Percentiles rank a stretch among this genome's conserved stretches.
Conservation (phyloP, 2,888 invertebrate species). For the Boloria euphrosyne region DNA sequence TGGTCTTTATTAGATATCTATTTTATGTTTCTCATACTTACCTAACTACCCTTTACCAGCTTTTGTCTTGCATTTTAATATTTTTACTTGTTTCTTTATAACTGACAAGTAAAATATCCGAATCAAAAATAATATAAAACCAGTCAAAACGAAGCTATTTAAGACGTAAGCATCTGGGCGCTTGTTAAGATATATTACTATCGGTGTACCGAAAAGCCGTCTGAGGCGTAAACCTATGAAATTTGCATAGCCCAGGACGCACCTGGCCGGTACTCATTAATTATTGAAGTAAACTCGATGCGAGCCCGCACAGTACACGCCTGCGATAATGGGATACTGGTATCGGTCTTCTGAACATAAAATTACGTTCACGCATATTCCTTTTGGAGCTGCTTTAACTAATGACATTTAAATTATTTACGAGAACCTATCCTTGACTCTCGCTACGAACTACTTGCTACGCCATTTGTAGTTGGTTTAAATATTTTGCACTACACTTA, state of each 20-base stretch:
- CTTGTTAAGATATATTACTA: conserved; percentile 21
- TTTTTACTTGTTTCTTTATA: too few species aligned
- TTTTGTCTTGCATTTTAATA: too few species aligned
- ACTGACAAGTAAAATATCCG: too few species aligned
- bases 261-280: conserved; percentile 52
- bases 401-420: too few species aligned
- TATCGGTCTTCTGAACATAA: conserved; percentile 2
- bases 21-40: background rate
- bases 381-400: background rate
- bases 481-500: too few species aligned
- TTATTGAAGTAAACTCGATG: conserved; percentile 51
- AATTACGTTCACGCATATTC: conserved; percentile 1
- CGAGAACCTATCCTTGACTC: too few species aligned
- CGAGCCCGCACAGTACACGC: conserved; percentile 38
- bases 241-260: conserved; percentile 42
- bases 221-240: conserved; percentile 35
- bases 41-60: too few species aligned
- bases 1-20: background rate
- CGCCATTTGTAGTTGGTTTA: too few species aligned
- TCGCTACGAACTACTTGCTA: too few species aligned
- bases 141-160: conserved; percentile 13
- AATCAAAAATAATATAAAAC: background rate
- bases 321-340: conserved; percentile 8
- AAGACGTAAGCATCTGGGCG: conserved; percentile 10
- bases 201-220: conserved; percentile 12